Evolutionary conservation across 1,140 invertebrate species (phyloP), one percentile per base, ranked within the genome.

Genomic region (Aphelenchoides fujianensis): DNA sequence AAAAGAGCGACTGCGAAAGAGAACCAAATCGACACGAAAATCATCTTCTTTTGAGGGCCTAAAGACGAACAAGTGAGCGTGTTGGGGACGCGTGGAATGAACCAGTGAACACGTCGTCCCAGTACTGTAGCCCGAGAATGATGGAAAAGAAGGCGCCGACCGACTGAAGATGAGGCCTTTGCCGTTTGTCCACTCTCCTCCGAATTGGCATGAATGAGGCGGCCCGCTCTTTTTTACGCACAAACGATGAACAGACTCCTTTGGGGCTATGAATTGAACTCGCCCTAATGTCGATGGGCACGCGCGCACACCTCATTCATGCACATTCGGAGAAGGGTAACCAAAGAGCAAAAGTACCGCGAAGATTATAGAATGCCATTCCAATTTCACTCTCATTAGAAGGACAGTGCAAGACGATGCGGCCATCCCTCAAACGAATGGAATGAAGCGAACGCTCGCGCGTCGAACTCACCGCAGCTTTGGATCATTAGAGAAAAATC

Each of bases 11-110:
- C 72, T 7, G 81, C 82, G 69, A 82, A 82, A 5, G 81, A 69
- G 53, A 78, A 81, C 77, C 81, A 82, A 31, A 82, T 80, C 2
- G 74, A 74, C 19, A 82, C 81, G 64, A 82, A 82, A 23, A 78
- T 36, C 78, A 84, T 82, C 62, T 82, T 79, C 78, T 79, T 79
- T 62, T 78, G 64, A n/a, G 62, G 32, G n/a, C n/a, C n/a, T n/a
- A n/a, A n/a, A n/a, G n/a, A n/a, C n/a, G n/a, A n/a, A n/a, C n/a
- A 71, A 19, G 30, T 69, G 67, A 0, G 23, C 30, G 19, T n/a
- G n/a, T n/a, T n/a, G n/a, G n/a, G n/a, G n/a, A n/a, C n/a, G n/a
- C n/a, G n/a, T 72, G 34, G 7, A 71, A 41, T 41, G 63, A n/a
- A 37, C 19, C 3, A 31, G 5, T 73, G 36, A 74, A 55, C 19